Base-by-base conservation (phyloP, 1,140 invertebrate species). In the Drosophila kikkawai region DNA sequence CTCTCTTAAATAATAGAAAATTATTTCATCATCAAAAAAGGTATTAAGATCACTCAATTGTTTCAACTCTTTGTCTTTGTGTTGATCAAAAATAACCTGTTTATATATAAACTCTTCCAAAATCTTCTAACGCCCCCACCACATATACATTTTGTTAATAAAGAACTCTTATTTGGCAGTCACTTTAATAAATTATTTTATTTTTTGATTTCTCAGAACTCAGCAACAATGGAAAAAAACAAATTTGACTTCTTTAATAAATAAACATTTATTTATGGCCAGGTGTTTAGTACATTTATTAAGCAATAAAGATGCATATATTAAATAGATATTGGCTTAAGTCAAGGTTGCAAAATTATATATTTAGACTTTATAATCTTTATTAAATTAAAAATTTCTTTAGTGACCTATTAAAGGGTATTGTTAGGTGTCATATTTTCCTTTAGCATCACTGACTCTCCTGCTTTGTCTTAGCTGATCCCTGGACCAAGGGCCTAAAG, bases 401-500 rank as follows among this genome's bases (percentile, higher is more conserved):
- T n/a, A n/a, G n/a, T n/a, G n/a, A n/a, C n/a, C n/a, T n/a, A n/a
- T n/a, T 13, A 22, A 37, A 22, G 51, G 19, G 15, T 32, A 66
- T 17, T 42, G 0, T 7, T 17, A 15, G 39, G 47, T 44, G 19
- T 39, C 9, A 9, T 12, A 32, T 22, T 7, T 19, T 32, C 26
- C 13, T 6, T 6, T 5, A 6, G 6, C 1, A 17, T 9, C 3
- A 12, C 22, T 13, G 7, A 6, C n/a, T 0, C 32, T 29, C 15
- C 64, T 17, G 8, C 19, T 67, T 51, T 45, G 29, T 58, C 7
- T 48, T 58, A 26, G 67, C 55, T 32, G 63, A 73, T 73, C 45
- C 45, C 69, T 42, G 39, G 15, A 39, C 26, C 50, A 60, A 60
- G 55, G 67, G 32, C 9, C 68, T 60, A 51, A 73, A 73, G 68